Percentiles rank a stretch among this genome's conserved stretches.
Evolutionary conservation across 2,888 invertebrate genomes (phyloP).

Genomic region (Andricus curvator): DNA sequence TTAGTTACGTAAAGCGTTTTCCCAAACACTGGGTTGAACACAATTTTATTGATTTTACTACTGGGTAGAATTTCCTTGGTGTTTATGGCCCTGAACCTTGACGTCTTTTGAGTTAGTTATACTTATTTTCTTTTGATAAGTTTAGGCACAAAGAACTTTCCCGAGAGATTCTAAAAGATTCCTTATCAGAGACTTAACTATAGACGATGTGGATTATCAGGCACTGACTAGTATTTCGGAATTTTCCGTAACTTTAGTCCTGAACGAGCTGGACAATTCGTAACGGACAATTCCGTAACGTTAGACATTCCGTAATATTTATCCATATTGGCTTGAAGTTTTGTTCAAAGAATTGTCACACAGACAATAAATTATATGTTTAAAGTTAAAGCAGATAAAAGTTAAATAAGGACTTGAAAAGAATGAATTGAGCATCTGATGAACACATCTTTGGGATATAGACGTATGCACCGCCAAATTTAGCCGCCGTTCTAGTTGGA

Average conservation of each 20-base stretch:
- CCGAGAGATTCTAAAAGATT: conserved; percentile 49
- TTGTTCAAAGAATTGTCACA: conserved; percentile 5
- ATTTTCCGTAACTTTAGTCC: no score
- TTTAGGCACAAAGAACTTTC: conserved; percentile 64
- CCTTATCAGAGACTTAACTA: conserved; percentile 16
- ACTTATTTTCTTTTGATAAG: conserved; percentile 26
- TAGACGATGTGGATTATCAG: neutral
- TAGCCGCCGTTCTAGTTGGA: no score
- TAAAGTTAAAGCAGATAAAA: neutral
- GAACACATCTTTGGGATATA: neutral
- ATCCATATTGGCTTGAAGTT: conserved; percentile 26
- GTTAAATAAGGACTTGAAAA: neutral
- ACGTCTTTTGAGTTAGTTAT: neutral
- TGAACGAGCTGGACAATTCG: no score
- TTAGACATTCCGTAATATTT: neutral
- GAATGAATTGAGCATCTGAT: conserved; percentile 19
- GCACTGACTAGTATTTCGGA: no score
- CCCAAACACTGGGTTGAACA: neutral
- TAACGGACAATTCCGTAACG: no score
- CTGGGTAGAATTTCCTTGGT: neutral
- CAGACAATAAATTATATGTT: conserved; percentile 6
- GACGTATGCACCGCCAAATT: no score
- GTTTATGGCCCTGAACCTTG: neutral
- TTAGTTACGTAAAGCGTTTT: no score
- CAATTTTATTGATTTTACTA: neutral